Percentiles rank a stretch among this genome's conserved stretches.
These are phyloP conservation scores for Pelosia muscerda DNA, from an alignment of 2,888 invertebrate genomes.

Conservation along the genomic window DNA sequence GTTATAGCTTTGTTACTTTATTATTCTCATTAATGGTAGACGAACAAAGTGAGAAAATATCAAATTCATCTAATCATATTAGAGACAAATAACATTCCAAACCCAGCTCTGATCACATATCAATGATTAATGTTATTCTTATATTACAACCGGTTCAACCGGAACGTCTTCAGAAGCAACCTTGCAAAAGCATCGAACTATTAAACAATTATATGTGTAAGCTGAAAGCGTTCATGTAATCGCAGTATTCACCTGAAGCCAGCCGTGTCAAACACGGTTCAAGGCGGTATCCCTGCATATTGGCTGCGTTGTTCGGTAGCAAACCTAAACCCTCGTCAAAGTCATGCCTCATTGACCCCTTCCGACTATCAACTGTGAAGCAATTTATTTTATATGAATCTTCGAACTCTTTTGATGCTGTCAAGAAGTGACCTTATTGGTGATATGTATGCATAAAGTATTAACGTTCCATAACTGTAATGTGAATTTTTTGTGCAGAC, in stretches of 20 bases:
- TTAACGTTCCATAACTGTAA: constrained; percentile 34
- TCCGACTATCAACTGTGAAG: constrained; percentile 79
- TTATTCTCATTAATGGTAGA: too few relatives aligned
- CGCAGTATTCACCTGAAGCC: constrained; percentile 71
- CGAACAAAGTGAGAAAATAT: background rate
- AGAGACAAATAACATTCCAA: too few relatives aligned
- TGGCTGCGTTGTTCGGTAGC: constrained; percentile 50
- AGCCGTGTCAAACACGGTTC: constrained; percentile 76
- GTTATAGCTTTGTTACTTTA: background rate
- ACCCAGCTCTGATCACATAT: background rate
- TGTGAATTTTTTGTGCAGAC: background rate
- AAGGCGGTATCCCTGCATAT: constrained; percentile 78
- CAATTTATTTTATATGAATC: constrained; percentile 85
- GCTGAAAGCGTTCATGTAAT: constrained; percentile 38
- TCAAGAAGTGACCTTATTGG: constrained; percentile 73
- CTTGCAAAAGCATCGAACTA: constrained; percentile 4
- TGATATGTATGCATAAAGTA: constrained; percentile 45
- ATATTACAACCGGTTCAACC: background rate
- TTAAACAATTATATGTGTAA: constrained; percentile 38
- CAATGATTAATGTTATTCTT: background rate
- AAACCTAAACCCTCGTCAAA: constrained; percentile 78
- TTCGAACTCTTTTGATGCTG: constrained; percentile 74
- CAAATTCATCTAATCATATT: too few relatives aligned
- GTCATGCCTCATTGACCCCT: constrained; percentile 83
- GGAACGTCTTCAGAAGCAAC: background rate